Base-by-base conservation (phyloP, 2,888 invertebrate genomes). In the Rhodophaea formosa region DNA sequence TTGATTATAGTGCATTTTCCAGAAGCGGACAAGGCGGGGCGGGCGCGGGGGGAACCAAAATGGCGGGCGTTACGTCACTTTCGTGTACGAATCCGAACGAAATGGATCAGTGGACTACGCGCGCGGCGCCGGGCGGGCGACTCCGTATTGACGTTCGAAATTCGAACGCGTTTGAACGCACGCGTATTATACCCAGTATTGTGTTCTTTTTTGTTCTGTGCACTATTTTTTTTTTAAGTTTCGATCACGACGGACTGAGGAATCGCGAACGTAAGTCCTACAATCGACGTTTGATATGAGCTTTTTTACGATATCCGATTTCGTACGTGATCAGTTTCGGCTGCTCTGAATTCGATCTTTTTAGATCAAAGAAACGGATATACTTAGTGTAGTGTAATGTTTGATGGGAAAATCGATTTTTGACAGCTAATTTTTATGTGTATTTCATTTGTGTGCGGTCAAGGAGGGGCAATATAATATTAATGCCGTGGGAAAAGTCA, bases 1-100 rank as follows among this genome's bases (percentile, higher is more conserved):
- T 86, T 86, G 84, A 87, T 87, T 84, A 81, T 83, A 85, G 77
- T 85, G 85, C 86, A 85, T 81, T 84, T 84, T 80, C 77, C 75
- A 78, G 73, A 78, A 77, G 82, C 77, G 75, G 81, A 69, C 69
- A 35, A 32, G 17, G 71, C 62, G 62, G 67, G 74, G 71, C 70
- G 75, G 67, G 66, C 53, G 70, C 61, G 77, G 69, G 77, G 74
- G 77, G 80, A 35, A 16, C 84, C n/a, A 88, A 84, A 59, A 89
- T 89, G 89, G 89, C 88, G 79, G 70, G 76, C 69, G 75, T 89
- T 89, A 89, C 89, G 88, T 89, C 89, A 89, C 85, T 85, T 85
- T 83, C 83, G 80, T 83, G 84, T 82, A 80, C 86, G 80, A 80
- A 77, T 84, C 77, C 29, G 29, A 88, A 88, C 77, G 78, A 89